phyloP scores from a whole-genome alignment of 2,888 invertebrate genomes.

The Druceiella hillmani region DNA sequence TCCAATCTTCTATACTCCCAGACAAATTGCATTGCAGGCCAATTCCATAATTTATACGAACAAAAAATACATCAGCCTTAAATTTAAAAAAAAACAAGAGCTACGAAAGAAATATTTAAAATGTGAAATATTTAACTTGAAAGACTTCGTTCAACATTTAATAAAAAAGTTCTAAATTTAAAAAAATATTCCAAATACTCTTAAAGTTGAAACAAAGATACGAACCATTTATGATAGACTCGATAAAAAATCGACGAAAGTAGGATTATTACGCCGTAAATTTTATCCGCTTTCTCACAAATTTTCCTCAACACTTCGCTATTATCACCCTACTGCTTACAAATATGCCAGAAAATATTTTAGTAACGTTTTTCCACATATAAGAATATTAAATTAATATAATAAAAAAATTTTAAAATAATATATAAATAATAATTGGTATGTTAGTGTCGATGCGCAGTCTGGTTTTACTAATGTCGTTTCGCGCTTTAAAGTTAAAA shows the following conservation, averaged over 20 bases:
- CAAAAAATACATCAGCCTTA: too few relatives aligned
- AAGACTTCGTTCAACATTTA: too few relatives aligned
- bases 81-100: too few relatives aligned
- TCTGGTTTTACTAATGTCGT: conserved; percentile 23
- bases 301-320: conserved; percentile 24
- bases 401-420: too few relatives aligned
- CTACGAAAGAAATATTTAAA: too few relatives aligned
- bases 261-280: too few relatives aligned
- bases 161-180: too few relatives aligned
- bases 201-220: too few relatives aligned
- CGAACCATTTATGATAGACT: background rate
- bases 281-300: conserved; percentile 8
- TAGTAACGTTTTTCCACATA: conserved; percentile 22
- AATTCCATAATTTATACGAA: background rate
- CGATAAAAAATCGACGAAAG: too few relatives aligned
- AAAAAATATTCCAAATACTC: too few relatives aligned
- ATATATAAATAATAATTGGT: conserved; percentile 25
- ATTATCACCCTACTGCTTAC: conserved; percentile 24
- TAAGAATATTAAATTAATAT: conserved; percentile 21
- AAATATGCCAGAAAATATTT: conserved; percentile 23
- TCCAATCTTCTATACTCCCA: background rate
- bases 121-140: too few relatives aligned
- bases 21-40: background rate
- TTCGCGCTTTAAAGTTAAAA: conserved; percentile 13
- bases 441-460: conserved; percentile 20